phyloP scores from a whole-genome alignment of 2,113 vertebrate genomes.

The Xiphophorus maculatus region DNA sequence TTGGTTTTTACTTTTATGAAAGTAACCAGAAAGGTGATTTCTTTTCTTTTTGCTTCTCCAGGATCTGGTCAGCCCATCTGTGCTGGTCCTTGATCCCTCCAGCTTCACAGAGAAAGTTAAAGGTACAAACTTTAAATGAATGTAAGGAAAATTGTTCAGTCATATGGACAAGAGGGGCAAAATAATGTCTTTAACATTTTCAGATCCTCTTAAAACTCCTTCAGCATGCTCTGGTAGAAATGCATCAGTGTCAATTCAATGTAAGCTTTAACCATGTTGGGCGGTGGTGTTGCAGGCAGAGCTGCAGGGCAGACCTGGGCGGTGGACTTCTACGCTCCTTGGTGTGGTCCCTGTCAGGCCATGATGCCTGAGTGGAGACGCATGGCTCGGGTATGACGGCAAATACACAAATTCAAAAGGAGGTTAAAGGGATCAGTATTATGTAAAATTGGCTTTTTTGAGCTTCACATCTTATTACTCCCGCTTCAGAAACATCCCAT shows the following conservation, averaged over 20 bases:
- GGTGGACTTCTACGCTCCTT: slow-evolving; percentile 96
- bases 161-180: too few relatives aligned
- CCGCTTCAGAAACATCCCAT: too few relatives aligned
- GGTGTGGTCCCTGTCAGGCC: slow-evolving; percentile 96
- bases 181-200: too few relatives aligned
- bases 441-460: too few relatives aligned
- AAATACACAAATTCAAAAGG: neutral
- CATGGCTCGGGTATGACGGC: slow-evolving; percentile 89
- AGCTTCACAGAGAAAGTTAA: slow-evolving; percentile 82
- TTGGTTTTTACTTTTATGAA: neutral
- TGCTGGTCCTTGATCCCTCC: slow-evolving; percentile 86
- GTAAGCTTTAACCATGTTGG: neutral
- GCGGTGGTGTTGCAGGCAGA: slow-evolving; percentile 38
- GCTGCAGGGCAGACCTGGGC: slow-evolving; percentile 84
- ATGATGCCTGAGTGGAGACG: slow-evolving; percentile 96
- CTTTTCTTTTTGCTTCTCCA: slow-evolving; percentile 60
- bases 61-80: slow-evolving; percentile 92
- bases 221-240: neutral
- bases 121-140: slow-evolving; percentile 43
- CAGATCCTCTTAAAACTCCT: too few relatives aligned
- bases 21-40: neutral
- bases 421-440: neutral
- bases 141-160: too few relatives aligned
- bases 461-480: too few relatives aligned
- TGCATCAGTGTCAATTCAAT: too few relatives aligned